Evolutionary conservation across 2,888 invertebrate species (phyloP), one percentile per base, ranked within the genome.

Genomic region (Eulithis prunata): DNA sequence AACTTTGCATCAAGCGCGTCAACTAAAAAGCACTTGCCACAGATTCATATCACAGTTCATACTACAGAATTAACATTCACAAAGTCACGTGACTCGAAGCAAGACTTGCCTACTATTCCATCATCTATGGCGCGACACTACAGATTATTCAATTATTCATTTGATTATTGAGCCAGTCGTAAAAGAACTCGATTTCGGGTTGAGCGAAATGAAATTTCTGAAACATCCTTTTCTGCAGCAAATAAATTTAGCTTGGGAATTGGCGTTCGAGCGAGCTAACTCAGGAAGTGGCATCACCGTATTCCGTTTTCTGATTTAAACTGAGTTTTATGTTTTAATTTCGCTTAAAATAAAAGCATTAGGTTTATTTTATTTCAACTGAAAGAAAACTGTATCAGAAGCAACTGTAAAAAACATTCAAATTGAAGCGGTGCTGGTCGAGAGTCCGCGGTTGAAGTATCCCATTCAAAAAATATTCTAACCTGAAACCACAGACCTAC

Each of bases 111-210:
- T 8, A 41, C 38, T 41, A 38, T 57, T 21, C 14, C 14, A 21
- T 21, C 5, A 57, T 13, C 53, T 54, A 14, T 41, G 41, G 14
- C 41, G 11, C 28, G 28, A 13, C 68, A 75, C 70, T 73, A 65
- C 85, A 89, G 87, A 90, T 90, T 89, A 89, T 88, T 90, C 88
- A 91, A 90, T 90, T 89, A 89, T 88, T 90, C 88, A 91, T 89
- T 89, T 86, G 87, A 89, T 90, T 91, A 90, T 87, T 76, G 88
- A 77, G 83, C 83, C 85, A 87, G 83, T 85, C 86, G 87, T 84
- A 83, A 83, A 87, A 82, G 80, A 90, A 91, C 88, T 89, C 87
- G 86, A 91, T 91, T 90, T 89, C 82, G 78, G 83, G 80, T 86
- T 83, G 81, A 71, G 74, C 80, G 78, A 84, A 90, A 91, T 85